Evolutionary conservation across 1,140 invertebrate genomes (phyloP), one percentile per base, ranked within the genome.

Genomic region (Drosophila chauvacae): DNA sequence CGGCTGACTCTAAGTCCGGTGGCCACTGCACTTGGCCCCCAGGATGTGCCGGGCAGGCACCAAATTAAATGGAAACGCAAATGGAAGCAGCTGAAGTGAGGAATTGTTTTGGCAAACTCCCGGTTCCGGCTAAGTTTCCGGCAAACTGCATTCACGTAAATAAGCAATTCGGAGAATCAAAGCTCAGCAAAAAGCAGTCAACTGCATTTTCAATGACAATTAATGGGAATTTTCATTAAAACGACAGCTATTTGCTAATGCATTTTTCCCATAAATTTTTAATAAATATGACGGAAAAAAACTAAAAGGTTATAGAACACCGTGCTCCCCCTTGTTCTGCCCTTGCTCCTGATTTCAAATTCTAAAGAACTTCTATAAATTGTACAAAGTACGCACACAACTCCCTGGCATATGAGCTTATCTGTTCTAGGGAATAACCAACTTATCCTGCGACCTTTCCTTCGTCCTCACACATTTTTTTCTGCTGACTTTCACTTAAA

Each of bases 401-500:
- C 33, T 59, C 62, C 10, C 10, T 16, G 20, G 28, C 53, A 59
- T 57, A 42, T 59, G 66, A 59, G 42, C 23, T 39, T 37, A 72
- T 72, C 20, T 50, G n/a, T 59, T 72, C 44, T 28, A 13, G 9
- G 14, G 39, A 72, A 51, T 33, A 48, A 23, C 20, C n/a, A 71
- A 50, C 66, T 50, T 71, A 59, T 57, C 44, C 47, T n/a, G 55
- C 30, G 44, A 45, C 39, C 41, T 2, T 23, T 20, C 28, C 39
- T n/a, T 23, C 23, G 13, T 26, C 5, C 44, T 13, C 26, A 7
- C 35, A 9, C 44, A 59, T 37, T 44, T 60, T 37, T 65, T 72
- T 44, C 28, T 60, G 70, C 51, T 71, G 75, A 61, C 64, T 75
- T 44, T 63, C 58, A 37, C 72, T 71, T 77, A 71, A 81, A 81